These are phyloP conservation scores for Cheilosia pagana DNA, from an alignment of 2,888 invertebrate species.

Conservation along the genomic window DNA sequence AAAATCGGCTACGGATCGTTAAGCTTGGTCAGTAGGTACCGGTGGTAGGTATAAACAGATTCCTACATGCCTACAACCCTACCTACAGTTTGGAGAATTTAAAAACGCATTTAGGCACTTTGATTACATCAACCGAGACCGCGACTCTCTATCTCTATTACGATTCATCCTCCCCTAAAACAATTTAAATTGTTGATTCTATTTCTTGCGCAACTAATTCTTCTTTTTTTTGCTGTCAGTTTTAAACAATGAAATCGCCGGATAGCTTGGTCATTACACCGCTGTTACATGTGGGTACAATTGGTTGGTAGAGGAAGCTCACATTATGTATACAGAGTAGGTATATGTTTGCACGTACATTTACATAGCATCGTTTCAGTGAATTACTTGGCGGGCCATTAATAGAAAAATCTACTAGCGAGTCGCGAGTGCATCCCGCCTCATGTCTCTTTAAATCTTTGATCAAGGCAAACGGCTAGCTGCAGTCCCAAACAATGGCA, in stretches of 20 bases:
- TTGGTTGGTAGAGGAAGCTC: background rate
- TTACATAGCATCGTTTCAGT: slow-evolving; percentile 42
- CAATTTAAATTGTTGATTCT: slow-evolving; percentile 12
- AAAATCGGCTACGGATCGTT: too few relatives aligned
- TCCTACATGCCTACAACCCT: too few relatives aligned
- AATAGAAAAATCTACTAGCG: slow-evolving; percentile 60
- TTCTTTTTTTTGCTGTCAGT: background rate
- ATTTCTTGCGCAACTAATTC: slow-evolving; percentile 13
- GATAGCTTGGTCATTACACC: background rate
- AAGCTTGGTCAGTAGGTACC: too few relatives aligned
- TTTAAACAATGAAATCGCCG: slow-evolving; percentile 1
- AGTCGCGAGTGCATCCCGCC: slow-evolving; percentile 42
- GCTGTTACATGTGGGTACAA: background rate
- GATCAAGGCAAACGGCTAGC: background rate
- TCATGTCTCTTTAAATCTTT: slow-evolving; percentile 25
- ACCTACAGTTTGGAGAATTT: background rate
- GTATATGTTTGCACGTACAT: background rate
- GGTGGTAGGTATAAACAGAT: too few relatives aligned
- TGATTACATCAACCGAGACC: slow-evolving; percentile 8
- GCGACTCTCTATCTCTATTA: background rate
- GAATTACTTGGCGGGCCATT: slow-evolving; percentile 68
- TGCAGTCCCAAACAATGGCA: slow-evolving; percentile 10
- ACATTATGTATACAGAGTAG: too few relatives aligned
- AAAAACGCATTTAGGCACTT: background rate
- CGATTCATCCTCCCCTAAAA: background rate